Evolutionary conservation across 1,140 invertebrate species (phyloP).

Genomic region (Trachymyrmex cornetzi): DNA sequence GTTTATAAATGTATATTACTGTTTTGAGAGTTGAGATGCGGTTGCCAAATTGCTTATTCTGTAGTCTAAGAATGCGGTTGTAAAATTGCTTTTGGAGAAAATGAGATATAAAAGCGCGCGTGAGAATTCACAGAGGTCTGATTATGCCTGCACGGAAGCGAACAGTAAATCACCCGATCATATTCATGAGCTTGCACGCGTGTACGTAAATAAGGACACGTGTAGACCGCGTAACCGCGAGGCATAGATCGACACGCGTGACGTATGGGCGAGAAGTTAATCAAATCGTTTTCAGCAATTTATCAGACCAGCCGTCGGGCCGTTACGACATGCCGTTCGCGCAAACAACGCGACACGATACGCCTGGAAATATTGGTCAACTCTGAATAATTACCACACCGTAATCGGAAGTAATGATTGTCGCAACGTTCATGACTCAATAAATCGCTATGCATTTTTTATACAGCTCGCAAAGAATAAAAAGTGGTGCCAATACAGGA

Average conservation of each 20-base stretch:
- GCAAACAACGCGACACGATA: constrained; percentile 40
- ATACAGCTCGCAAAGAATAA: not conserved
- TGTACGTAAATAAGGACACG: constrained; percentile 71
- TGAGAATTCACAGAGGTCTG: not conserved
- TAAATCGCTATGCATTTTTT: not conserved
- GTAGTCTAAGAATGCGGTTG: not conserved
- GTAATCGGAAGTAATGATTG: constrained; percentile 42
- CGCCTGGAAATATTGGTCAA: constrained; percentile 49
- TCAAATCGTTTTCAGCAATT: constrained; percentile 76
- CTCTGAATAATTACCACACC: constrained; percentile 66
- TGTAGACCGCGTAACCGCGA: constrained; percentile 68
- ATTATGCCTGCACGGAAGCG: constrained; percentile 50
- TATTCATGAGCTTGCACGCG: constrained; percentile 47
- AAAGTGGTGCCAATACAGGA: not conserved
- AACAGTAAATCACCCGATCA: constrained; percentile 61
- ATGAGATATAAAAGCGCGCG: constrained; percentile 18
- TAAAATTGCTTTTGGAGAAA: not conserved
- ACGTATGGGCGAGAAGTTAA: constrained; percentile 74
- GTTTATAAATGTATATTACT: not conserved
- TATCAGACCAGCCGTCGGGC: constrained; percentile 54
- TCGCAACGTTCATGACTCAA: not conserved
- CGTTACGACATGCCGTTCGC: constrained; percentile 24
- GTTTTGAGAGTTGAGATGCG: not conserved
- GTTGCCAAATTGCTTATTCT: not conserved
- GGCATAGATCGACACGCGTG: constrained; percentile 65